Evolutionary conservation across 2,797 vertebrate species (phyloP).

Genomic region (Cynopterus sphinx): DNA sequence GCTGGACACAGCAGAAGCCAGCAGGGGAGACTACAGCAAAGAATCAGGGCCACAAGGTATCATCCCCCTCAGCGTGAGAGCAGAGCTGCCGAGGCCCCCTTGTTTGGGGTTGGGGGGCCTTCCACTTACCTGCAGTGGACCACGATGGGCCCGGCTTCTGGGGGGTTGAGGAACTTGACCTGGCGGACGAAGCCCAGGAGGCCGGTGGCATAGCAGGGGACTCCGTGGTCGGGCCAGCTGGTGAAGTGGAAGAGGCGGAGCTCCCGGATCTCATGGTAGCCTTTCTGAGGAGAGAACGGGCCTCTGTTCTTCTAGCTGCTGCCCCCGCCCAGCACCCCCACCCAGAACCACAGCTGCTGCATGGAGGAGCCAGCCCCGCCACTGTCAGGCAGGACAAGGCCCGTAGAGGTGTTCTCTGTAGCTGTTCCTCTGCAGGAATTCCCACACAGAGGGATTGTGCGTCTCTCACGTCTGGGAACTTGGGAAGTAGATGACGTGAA

Average conservation of each 20-base stretch:
- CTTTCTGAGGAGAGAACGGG: conserved; percentile 91
- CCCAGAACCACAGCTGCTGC: neutral
- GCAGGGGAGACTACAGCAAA: neutral
- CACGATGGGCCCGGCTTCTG: conserved; percentile 94
- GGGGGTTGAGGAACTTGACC: conserved; percentile 98
- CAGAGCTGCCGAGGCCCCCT: neutral
- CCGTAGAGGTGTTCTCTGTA: too few species aligned
- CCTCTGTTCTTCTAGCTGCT: conserved; percentile 58
- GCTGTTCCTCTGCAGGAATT: too few species aligned
- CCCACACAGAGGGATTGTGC: neutral
- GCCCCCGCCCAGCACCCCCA: accelerated
- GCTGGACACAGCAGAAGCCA: neutral
- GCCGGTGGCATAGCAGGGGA: conserved; percentile 97
- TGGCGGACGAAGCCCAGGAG: conserved; percentile 96
- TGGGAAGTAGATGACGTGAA: neutral
- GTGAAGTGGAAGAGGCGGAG: conserved; percentile 99
- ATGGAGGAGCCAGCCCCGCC: neutral
- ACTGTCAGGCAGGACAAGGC: neutral
- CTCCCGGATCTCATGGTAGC: conserved; percentile 97
- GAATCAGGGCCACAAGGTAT: neutral
- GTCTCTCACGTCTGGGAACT: neutral
- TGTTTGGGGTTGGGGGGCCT: accelerated
- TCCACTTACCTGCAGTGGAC: conserved; percentile 95
- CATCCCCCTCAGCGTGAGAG: accelerated
- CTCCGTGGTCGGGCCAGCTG: conserved; percentile 98